A percentile compares a stretch with the other conserved stretches of the same genome.
Conservation (phyloP, 1,140 invertebrate genomes). For the Ceratitis capitata region DNA sequence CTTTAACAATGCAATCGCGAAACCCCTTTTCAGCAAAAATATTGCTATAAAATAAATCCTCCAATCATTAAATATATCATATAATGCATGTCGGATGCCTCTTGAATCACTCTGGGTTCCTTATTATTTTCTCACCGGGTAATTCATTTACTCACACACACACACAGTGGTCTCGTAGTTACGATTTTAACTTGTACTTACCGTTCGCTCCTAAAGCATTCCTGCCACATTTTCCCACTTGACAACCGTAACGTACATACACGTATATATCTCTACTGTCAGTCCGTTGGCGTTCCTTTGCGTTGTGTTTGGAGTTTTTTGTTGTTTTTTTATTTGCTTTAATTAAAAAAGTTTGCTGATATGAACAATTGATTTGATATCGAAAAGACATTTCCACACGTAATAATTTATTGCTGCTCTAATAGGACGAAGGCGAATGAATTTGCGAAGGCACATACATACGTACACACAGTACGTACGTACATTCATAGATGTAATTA, state of each 20-base stretch:
- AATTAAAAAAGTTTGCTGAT: constrained; percentile 39
- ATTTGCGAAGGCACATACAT: neutral
- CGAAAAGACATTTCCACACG: constrained; percentile 36
- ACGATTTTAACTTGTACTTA: neutral
- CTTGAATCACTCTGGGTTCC: neutral
- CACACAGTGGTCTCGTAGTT: neutral
- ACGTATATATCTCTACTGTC: neutral
- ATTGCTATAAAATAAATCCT: too few relatives aligned
- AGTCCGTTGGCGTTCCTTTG: neutral
- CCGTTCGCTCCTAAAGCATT: neutral
- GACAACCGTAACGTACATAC: neutral
- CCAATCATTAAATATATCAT: too few relatives aligned
- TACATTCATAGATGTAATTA: too few relatives aligned
- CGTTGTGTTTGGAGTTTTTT: neutral
- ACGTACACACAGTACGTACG: too few relatives aligned
- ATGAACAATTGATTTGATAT: constrained; percentile 39
- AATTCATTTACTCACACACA: neutral
- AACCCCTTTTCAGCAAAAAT: too few relatives aligned
- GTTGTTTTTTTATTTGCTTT: constrained; percentile 23
- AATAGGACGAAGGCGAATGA: neutral
- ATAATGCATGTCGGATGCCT: too few relatives aligned
- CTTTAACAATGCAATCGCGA: too few relatives aligned
- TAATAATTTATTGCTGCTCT: constrained; percentile 27
- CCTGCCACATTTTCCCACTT: neutral
- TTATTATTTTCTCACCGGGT: neutral